A percentile compares a stretch with the other conserved stretches of the same genome.
Evolutionary conservation across 2,113 vertebrate species (phyloP).

Genomic region (Oncorhynchus gorbuscha): DNA sequence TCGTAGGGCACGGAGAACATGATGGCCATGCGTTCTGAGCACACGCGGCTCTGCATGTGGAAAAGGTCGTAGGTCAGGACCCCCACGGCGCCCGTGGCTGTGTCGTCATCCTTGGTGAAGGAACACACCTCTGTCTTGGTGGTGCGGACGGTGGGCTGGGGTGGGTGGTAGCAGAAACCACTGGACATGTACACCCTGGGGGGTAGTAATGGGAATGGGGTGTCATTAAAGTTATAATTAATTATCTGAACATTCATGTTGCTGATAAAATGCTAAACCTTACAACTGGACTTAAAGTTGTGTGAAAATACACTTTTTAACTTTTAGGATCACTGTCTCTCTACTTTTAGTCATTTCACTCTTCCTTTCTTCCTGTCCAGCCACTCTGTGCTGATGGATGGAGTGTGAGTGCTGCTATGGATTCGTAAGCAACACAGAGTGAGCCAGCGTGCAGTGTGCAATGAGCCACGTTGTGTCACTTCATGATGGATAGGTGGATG

Average conservation of each 20-base stretch:
- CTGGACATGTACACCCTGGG: conserved; percentile 68
- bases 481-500: conserved; percentile 69
- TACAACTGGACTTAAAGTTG: conserved; percentile 6
- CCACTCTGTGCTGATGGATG: conserved; percentile 64
- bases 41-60: conserved; percentile 52
- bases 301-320: conserved; percentile 17
- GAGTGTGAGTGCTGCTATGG: conserved; percentile 60
- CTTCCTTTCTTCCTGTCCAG: conserved; percentile 34
- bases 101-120: conserved; percentile 71
- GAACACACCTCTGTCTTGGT: conserved; percentile 63
- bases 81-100: conserved; percentile 61
- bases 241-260: not conserved
- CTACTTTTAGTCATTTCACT: conserved; percentile 38
- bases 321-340: conserved; percentile 45
- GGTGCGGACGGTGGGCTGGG: conserved; percentile 61
- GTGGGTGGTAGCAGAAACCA: conserved; percentile 65
- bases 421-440: conserved; percentile 64
- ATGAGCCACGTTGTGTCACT: conserved; percentile 63
- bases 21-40: conserved; percentile 58
- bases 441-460: conserved; percentile 65
- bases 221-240: not conserved
- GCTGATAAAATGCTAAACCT: not conserved
- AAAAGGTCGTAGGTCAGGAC: conserved; percentile 73
- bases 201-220: not conserved
- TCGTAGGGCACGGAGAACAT: conserved; percentile 75